Conservation (phyloP, 2,888 invertebrate genomes). For the Volucella zonaria region DNA sequence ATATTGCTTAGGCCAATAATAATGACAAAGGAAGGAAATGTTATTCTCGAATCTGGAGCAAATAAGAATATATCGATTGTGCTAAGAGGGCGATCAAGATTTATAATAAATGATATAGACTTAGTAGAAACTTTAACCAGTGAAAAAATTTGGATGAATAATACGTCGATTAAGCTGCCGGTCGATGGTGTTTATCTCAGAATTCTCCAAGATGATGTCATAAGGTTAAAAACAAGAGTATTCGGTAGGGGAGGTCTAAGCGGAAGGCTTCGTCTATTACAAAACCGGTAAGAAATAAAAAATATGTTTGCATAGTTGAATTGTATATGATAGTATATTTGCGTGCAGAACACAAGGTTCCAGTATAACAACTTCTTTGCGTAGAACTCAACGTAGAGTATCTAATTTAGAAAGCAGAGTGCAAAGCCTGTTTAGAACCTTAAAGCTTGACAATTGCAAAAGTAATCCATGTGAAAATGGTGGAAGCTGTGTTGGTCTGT, state of each 20-base stretch:
- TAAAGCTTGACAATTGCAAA: constrained; percentile 86
- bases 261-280: constrained; percentile 69
- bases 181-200: constrained; percentile 66
- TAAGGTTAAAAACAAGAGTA: constrained; percentile 83
- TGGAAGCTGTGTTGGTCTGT: constrained; percentile 90
- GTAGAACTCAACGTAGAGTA: constrained; percentile 81
- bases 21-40: constrained; percentile 88
- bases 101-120: constrained; percentile 89
- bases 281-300: constrained; percentile 76
- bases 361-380: constrained; percentile 75
- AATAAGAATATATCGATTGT: constrained; percentile 91
- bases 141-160: constrained; percentile 29
- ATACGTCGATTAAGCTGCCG: constrained; percentile 1
- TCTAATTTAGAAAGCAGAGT: constrained; percentile 81
- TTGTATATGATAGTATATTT: neutral
- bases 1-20: constrained; percentile 79
- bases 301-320: neutral
- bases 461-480: constrained; percentile 92
- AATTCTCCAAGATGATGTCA: constrained; percentile 85
- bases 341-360: constrained; percentile 75
- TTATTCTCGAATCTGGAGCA: constrained; percentile 89
- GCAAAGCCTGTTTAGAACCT: constrained; percentile 77
- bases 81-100: constrained; percentile 87
- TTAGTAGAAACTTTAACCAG: constrained; percentile 81
- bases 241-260: constrained; percentile 76